Evolutionary conservation across 2,797 vertebrate genomes (phyloP), one percentile per base, ranked within the genome.

Genomic region (Pygocentrus nattereri): DNA sequence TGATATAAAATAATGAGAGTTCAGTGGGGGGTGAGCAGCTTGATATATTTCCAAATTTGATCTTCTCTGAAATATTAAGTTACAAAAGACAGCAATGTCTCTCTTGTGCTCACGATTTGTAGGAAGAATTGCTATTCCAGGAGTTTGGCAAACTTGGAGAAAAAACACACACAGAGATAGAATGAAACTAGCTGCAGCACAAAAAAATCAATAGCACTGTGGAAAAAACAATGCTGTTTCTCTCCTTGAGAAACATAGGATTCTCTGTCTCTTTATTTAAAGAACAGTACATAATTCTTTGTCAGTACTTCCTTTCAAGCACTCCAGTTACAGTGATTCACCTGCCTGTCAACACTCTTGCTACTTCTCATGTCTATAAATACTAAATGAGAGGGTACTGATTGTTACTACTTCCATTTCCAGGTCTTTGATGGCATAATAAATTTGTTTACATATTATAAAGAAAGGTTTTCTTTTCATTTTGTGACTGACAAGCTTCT

Each of bases 41-140:
- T 70, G 78, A 50, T 65, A 44, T 67, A 58, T 78, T 78, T 77
- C 23, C 27, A 81, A 64, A 83, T 71, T 44, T 82, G 54, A 62
- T 70, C 31, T 62, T 13, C 41, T 5, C 15, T 34, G 56, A 54
- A 58, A 47, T 82, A 73, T 82, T 78, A 64, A 50, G 38, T 70
- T 80, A 65, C n/a, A 76, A 72, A 78, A 82, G 15, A 61, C 23
- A 49, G 27, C 50, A 68, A 81, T 58, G 52, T 69, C 54, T 76
- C 41, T 58, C 15, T 19, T 34, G 34, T 54, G 23, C 18, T 58
- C 13, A 73, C 23, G 23, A 41, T 71, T 38, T 18, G 44, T 21
- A 31, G 47, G 44, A 23, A 41, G 56, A 64, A 49, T 13, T 73
- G 47, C 8, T 81, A 7, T 38, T 50, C 41, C 23, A 62, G 21